Evolutionary conservation across 2,797 vertebrate genomes (phyloP), one percentile per base, ranked within the genome.

Genomic region (Gallirallus australis): DNA sequence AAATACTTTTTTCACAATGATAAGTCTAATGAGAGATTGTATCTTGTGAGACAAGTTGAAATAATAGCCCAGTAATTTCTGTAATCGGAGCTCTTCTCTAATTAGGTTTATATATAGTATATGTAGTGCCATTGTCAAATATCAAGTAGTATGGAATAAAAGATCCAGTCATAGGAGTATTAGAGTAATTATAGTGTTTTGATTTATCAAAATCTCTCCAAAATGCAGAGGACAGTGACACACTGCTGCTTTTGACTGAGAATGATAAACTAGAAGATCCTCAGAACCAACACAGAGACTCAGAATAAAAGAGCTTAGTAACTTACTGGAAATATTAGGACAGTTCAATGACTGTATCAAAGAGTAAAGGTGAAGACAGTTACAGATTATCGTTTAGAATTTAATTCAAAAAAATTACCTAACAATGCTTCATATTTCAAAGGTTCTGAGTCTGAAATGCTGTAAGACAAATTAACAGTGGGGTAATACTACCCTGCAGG

Each of bases 1-100:
- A 93, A 86, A 71, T 68, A 83, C 89, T 70, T 52, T 20, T 69
- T 96, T 92, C 77, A 61, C 35, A 90, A 48, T 76, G 65, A 80
- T 50, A 84, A 64, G 45, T 57, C 65, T 82, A 83, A 54, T 54
- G 56, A 81, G 25, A 84, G 12, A 79, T 35, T 2, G 0, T 56
- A 90, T 83, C 60, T 69, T 82, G 31, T 40, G 39, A 92, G 42
- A 63, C 21, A 60, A 75, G 28, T 84, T 35, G 56, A 66, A 87
- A 78, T 70, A 75, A 72, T 5, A 93, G 68, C 37, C 21, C 39
- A 45, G 35, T 39, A 28, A 59, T 65, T 93, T 76, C 52, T 61
- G 30, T 37, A 80, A 76, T 30, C 86, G 68, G 45, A 40, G n/a
- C 30, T 60, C 47, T 65, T 57, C 42, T 71, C 48, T 75, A 54